Conservation (phyloP, 2,797 vertebrate genomes). For the Poeciliopsis infans region DNA sequence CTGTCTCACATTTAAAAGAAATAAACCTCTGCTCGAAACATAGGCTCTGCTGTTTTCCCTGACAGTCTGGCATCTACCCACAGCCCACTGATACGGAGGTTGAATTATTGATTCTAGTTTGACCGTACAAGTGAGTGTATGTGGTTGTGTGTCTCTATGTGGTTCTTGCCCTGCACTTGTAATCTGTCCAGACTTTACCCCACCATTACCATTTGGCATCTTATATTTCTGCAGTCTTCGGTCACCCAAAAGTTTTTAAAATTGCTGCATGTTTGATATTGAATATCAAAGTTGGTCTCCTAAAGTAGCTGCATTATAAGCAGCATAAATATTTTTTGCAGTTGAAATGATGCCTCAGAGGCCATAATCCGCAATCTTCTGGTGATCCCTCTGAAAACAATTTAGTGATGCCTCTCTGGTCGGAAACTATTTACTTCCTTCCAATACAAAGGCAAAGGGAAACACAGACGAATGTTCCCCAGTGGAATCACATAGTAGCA, state of each 20-base stretch:
- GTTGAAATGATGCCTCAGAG: conserved; percentile 41
- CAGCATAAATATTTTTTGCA: not conserved
- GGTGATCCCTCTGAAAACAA: conserved; percentile 61
- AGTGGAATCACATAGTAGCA: conserved; percentile 61
- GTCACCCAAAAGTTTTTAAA: not conserved
- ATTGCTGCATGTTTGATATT: not conserved
- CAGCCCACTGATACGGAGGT: not conserved
- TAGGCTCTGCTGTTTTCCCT: not conserved
- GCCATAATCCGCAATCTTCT: conserved; percentile 60
- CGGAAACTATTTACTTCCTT: conserved; percentile 74
- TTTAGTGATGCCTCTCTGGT: conserved; percentile 51
- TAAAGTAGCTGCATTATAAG: not conserved
- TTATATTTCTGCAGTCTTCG: not conserved
- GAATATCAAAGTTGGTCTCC: not conserved
- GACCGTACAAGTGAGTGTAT: not conserved
- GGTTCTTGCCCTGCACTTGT: not conserved
- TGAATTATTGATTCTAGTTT: not conserved
- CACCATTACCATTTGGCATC: not conserved
- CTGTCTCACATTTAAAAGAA: not conserved
- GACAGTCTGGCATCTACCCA: not conserved
- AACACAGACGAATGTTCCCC: conserved; percentile 68
- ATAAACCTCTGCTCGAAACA: not conserved
- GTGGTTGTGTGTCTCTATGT: not conserved
- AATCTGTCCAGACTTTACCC: not conserved
- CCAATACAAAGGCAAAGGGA: conserved; percentile 62